Conservation (phyloP, 2,113 vertebrate genomes). For the Pelmatolapia mariae region DNA sequence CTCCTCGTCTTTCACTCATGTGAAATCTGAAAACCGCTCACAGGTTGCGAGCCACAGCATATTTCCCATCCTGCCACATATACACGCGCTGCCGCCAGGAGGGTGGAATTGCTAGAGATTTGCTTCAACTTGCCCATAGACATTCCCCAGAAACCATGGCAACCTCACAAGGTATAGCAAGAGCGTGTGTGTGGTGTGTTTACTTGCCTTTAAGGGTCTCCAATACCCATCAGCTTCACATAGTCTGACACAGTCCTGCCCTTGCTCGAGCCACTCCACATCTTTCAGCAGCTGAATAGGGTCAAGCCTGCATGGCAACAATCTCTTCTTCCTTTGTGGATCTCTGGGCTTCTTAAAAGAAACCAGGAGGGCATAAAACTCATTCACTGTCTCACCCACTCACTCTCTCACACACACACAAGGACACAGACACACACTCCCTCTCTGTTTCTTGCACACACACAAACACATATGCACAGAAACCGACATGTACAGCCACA, state of each 20-base stretch:
- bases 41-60: slow-evolving; percentile 45
- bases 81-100: slow-evolving; percentile 50
- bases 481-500: slow-evolving; percentile 4
- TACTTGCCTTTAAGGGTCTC: slow-evolving; percentile 55
- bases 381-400: slow-evolving; percentile 51
- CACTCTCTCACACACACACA: neutral
- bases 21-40: slow-evolving; percentile 21
- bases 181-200: slow-evolving; percentile 46
- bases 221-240: slow-evolving; percentile 58
- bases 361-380: slow-evolving; percentile 69
- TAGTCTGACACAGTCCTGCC: slow-evolving; percentile 26
- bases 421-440: neutral
- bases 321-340: slow-evolving; percentile 63
- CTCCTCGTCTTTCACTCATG: neutral
- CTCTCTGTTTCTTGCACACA: neutral
- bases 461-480: neutral
- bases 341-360: slow-evolving; percentile 50
- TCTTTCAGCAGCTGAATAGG: slow-evolving; percentile 64
- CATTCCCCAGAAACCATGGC: slow-evolving; percentile 72
- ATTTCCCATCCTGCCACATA: slow-evolving; percentile 31
- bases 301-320: slow-evolving; percentile 70
- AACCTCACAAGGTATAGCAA: slow-evolving; percentile 46
- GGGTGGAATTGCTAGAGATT: slow-evolving; percentile 57
- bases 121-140: slow-evolving; percentile 63
- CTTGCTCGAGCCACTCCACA: slow-evolving; percentile 49